Percentiles rank a stretch among this genome's conserved stretches.
phyloP scores from a whole-genome alignment of 2,797 vertebrate species.

The Onychomys arenicola region DNA sequence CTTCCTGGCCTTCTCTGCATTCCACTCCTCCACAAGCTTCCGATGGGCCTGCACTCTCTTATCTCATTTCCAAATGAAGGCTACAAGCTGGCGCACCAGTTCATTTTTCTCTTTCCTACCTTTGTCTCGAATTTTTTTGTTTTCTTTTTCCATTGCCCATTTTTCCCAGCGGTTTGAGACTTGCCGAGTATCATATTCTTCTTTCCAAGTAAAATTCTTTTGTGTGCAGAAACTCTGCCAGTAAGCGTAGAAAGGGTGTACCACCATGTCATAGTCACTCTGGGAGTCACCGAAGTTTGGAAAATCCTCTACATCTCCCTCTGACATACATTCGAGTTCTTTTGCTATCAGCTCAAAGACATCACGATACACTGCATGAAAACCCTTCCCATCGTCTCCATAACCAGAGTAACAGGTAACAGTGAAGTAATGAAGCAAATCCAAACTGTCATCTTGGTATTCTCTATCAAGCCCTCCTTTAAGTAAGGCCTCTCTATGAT shows the following conservation, averaged over 20 bases:
- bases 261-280: slow-evolving; percentile 96
- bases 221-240: slow-evolving; percentile 99
- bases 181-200: slow-evolving; percentile 97
- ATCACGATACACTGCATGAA: slow-evolving; percentile 94
- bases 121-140: slow-evolving; percentile 96
- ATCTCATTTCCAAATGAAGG: slow-evolving; percentile 96
- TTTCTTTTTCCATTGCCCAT: slow-evolving; percentile 99
- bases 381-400: slow-evolving; percentile 96
- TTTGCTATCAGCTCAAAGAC: slow-evolving; percentile 95
- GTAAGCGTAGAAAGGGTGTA: slow-evolving; percentile 96
- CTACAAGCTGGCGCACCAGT: slow-evolving; percentile 94
- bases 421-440: slow-evolving; percentile 95
- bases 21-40: slow-evolving; percentile 96
- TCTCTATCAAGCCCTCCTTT: slow-evolving; percentile 94
- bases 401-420: slow-evolving; percentile 96
- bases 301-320: slow-evolving; percentile 91
- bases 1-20: slow-evolving; percentile 94
- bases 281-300: slow-evolving; percentile 94
- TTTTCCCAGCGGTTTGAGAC: slow-evolving; percentile 99
- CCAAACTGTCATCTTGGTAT: slow-evolving; percentile 95
- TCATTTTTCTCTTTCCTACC: slow-evolving; percentile 95
- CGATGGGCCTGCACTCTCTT: slow-evolving; percentile 95
- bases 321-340: slow-evolving; percentile 91
- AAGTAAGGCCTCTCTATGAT: slow-evolving; percentile 95
- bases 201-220: slow-evolving; percentile 97